Percentiles rank a stretch among this genome's conserved stretches.
These are phyloP conservation scores for Prunella fulvescens DNA, from an alignment of 2,113 vertebrate genomes.

Conservation along the genomic window DNA sequence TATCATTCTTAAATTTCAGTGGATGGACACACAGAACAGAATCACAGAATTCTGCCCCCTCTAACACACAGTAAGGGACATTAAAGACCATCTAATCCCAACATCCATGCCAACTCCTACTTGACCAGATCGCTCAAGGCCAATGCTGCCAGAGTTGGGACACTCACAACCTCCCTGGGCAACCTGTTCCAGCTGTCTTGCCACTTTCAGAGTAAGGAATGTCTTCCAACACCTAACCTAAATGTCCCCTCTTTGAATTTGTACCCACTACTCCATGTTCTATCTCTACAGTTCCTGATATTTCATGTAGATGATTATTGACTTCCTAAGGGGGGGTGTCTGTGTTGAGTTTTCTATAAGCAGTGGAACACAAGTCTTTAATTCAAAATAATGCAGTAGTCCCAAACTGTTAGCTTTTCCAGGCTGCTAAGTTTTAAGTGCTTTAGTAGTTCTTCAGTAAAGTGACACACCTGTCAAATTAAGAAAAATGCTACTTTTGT, in stretches of 20 bases:
- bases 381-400: neutral
- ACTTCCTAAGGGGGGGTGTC: fast-evolving
- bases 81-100: neutral
- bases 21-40: neutral
- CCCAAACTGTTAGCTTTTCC: neutral
- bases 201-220: neutral
- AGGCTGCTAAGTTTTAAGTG: neutral
- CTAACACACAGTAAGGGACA: neutral
- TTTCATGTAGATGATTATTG: neutral
- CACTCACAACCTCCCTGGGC: neutral
- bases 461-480: neutral
- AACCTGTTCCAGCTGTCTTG: neutral
- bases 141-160: neutral
- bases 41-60: neutral
- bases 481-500: neutral
- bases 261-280: neutral
- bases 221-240: neutral
- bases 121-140: neutral
- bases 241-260: neutral
- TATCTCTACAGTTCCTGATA: neutral
- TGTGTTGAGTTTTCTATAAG: neutral
- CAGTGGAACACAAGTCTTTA: neutral
- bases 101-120: neutral
- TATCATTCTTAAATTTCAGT: neutral
- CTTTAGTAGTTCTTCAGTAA: neutral